Base-by-base conservation (phyloP, 2,888 invertebrate species). In the Itoplectis maculator region DNA sequence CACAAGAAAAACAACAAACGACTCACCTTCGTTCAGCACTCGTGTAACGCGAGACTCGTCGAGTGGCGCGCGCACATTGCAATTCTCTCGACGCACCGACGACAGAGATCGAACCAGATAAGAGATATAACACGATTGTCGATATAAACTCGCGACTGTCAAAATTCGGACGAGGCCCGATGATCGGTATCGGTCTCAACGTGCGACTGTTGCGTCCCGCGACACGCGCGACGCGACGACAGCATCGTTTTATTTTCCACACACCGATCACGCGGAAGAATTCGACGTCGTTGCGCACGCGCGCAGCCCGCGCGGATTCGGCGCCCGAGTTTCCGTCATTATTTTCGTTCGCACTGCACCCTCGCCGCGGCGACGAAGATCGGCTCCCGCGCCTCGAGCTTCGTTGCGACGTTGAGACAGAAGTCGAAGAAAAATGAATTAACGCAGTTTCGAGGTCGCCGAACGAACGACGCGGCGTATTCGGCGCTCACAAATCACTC, bases 401-500 rank as follows among this genome's bases (percentile, higher is more conserved):
- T 35, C 15, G 9, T 42, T 29, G 29, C 20, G 20, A 18, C 20
- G 56, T 45, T 59, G 9, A 63, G 63, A 11, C n/a, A 0, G 7
- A 20, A 69, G 20, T 29, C n/a, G n/a, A n/a, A 13, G 45, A 59
- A 70, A 66, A 69, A 42, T 18, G 11, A n/a, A 40, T 54, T 54
- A 56, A 79, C 51, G 51, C 66, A 35, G 23, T 61, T 35, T 66
- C 45, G 82, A 82, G 72, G 70, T 70, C 66, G 79, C 51, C 45
- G 40, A 76, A 61, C 54, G 18, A 79, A 79, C 61, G 56, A 72
- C 35, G 73, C 68, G 61, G 66, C 66, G 68, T 75, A 63, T 59
- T 66, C 56, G n/a, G n/a, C n/a, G n/a, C n/a, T 77, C 73, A 73
- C 68, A 65, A 72, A 76, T 73, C 74, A 83, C 79, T 69, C 77